A percentile compares a stretch with the other conserved stretches of the same genome.
These are phyloP conservation scores for Sympetrum striolatum DNA, from an alignment of 2,888 invertebrate genomes.

Conservation along the genomic window DNA sequence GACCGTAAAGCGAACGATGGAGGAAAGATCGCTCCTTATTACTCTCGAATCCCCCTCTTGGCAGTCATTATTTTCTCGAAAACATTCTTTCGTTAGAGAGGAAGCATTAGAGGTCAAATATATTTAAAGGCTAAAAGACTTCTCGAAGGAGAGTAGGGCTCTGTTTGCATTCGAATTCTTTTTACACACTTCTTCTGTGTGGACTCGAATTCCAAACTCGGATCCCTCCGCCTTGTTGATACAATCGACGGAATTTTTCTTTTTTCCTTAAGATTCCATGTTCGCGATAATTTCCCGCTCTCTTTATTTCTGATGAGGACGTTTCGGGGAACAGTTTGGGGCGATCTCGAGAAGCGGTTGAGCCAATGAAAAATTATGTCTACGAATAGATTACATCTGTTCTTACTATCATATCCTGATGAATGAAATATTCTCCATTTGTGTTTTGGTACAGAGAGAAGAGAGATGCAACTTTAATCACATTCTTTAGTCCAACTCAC, in stretches of 20 bases:
- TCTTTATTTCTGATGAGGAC: neutral
- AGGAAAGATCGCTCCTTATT: too few species aligned
- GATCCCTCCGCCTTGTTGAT: neutral
- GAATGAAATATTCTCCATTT: too few species aligned
- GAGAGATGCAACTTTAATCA: too few species aligned
- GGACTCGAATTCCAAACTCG: neutral
- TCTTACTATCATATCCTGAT: too few species aligned
- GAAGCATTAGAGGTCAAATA: constrained; percentile 34
- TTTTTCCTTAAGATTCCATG: neutral
- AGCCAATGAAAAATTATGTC: too few species aligned
- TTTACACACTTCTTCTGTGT: neutral
- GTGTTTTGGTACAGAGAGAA: too few species aligned
- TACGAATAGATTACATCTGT: too few species aligned
- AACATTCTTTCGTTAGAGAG: constrained; percentile 18
- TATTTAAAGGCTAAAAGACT: constrained; percentile 39
- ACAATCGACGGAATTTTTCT: neutral
- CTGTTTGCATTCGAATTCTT: neutral
- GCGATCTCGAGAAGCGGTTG: neutral
- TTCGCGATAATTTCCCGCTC: neutral
- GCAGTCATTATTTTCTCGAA: constrained; percentile 28
- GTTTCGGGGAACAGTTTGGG: neutral
- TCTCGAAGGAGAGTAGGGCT: neutral
- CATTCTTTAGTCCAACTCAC: too few species aligned
- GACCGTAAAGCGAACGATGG: too few species aligned
- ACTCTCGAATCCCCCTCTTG: neutral